Evolutionary conservation across 2,113 vertebrate species (phyloP), one percentile per base, ranked within the genome.

Genomic region (Gorsachius goisagi): DNA sequence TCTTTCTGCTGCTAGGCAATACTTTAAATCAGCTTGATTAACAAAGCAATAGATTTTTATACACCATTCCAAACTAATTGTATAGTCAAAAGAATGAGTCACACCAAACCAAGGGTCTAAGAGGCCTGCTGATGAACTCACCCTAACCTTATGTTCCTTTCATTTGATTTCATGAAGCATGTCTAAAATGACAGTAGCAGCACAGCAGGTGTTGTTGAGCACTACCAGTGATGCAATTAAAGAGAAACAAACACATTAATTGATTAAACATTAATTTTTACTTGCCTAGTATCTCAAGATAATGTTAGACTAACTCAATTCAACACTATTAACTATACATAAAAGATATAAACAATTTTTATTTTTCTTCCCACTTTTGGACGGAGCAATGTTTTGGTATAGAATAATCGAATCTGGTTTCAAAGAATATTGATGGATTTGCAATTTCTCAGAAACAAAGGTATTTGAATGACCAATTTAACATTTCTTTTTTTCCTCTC

Each of bases 241-340:
- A 89, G 35, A 67, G 74, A 76, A 73, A 49, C 78, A 95, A 91
- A 76, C 27, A 79, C 45, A 68, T 74, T 59, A 86, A 95, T 90
- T 95, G 87, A 85, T 94, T 96, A 82, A 96, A 68, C 69, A 87
- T 78, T 90, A 32, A 30, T 76, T 87, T 95, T 95, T 94, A 91
- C 21, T 82, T 73, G 18, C 85, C n/a, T 81, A 73, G 30, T 91
- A 68, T 95, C 85, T 95, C 75, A 92, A 80, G 88, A 45, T 69
- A 67, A 78, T 90, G 80, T 62, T 80, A 73, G 50, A 69, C 37
- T 90, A 76, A 8, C 37, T 93, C 77, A 83, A 9, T 17, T 44
- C 91, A 66, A 94, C 62, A 85, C 56, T 59, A 16, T 45, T 82
- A 83, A 74, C 80, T 80, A 37, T 52, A 59, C 67, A 45, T 28